phyloP scores from a whole-genome alignment of 2,888 invertebrate genomes.

The Pseudeuparius sepicola region DNA sequence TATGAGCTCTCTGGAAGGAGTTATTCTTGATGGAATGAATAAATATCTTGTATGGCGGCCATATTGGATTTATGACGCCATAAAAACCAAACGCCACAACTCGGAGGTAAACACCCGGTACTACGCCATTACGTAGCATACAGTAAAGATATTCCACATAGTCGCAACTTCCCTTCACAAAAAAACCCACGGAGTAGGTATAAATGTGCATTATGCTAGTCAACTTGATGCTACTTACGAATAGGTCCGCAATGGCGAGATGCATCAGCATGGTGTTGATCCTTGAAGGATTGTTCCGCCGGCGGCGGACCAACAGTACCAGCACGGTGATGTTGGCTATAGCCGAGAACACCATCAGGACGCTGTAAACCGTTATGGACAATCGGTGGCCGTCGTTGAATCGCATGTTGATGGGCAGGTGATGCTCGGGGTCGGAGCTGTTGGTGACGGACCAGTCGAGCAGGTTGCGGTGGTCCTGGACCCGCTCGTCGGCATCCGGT shows the following conservation, averaged over 20 bases:
- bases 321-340: slow-evolving; percentile 79
- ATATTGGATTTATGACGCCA: too few species aligned
- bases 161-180: too few species aligned
- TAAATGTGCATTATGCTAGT: too few species aligned
- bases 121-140: too few species aligned
- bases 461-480: slow-evolving; percentile 34
- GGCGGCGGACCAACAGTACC: slow-evolving; percentile 56
- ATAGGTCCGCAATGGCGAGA: slow-evolving; percentile 76
- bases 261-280: slow-evolving; percentile 79
- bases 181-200: too few species aligned
- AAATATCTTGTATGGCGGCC: too few species aligned
- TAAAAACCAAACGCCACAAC: too few species aligned
- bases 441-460: slow-evolving; percentile 32
- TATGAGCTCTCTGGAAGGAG: too few species aligned
- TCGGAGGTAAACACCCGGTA: too few species aligned
- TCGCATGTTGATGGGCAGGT: slow-evolving; percentile 62
- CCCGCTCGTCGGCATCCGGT: slow-evolving; percentile 28
- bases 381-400: slow-evolving; percentile 80
- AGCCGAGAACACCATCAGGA: slow-evolving; percentile 76
- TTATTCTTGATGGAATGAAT: too few species aligned
- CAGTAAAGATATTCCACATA: too few species aligned
- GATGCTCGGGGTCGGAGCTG: slow-evolving; percentile 24
- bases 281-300: slow-evolving; percentile 52
- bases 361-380: slow-evolving; percentile 74
- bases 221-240: too few species aligned